Base-by-base conservation (phyloP, 2,113 vertebrate species). In the Pampusana beccarii region DNA sequence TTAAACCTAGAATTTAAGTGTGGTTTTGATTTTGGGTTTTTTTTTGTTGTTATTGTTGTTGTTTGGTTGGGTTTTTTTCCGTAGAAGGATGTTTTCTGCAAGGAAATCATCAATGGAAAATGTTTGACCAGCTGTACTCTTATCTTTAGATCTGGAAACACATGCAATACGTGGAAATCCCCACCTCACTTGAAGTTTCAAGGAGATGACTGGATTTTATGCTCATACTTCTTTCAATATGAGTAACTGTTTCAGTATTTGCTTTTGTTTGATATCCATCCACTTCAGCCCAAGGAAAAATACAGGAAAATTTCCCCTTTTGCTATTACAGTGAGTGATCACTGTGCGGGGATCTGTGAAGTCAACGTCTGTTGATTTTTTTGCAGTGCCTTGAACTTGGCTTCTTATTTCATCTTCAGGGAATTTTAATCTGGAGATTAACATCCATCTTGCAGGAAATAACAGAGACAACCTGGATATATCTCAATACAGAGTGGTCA, bases 101-200 rank as follows among this genome's bases (percentile, higher is more conserved):
- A 95, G 95, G 96, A 95, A 96, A 93, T 94, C 90, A 80, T 93
- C 92, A 92, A 80, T 93, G 92, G 92, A 93, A 95, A 97, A 92
- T 96, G 86, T 97, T 97, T 96, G 95, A 94, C 95, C 95, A 96
- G 96, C 93, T 97, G 95, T 90, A 72, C 38, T 61, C 88, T 96
- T 96, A 96, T 96, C 95, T 94, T 95, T 31, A 73, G 65, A 97
- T 96, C 96, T 97, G 90, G 94, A 96, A 93, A 86, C 79, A 64
- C 93, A 96, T 71, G 94, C 94, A 97, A 95, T 96, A 94, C 94
- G 80, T 97, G 94, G 96, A 96, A 96, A 96, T 97, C 93, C 96
- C 96, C 96, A 80, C 95, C 95, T 96, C 86, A 71, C 93, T 94
- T 61, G 0, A 78, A 90, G 75, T 91, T 97, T 94, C 94, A 89